A percentile compares a stretch with the other conserved stretches of the same genome.
Evolutionary conservation across 2,113 vertebrate genomes (phyloP).

Genomic region (Mixornis gularis): DNA sequence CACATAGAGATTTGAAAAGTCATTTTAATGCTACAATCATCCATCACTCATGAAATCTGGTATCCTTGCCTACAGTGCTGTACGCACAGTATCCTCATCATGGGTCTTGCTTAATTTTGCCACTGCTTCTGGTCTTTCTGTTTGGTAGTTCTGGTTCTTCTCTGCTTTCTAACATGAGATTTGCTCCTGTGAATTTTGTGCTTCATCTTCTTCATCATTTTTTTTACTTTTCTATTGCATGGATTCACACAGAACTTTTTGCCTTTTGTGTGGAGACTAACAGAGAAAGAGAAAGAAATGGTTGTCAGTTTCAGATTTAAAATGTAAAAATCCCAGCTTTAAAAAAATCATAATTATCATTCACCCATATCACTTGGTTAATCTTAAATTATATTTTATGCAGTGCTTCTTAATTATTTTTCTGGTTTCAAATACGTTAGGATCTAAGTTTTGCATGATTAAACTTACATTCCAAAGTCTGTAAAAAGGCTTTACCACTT

Average conservation of each 20-base stretch:
- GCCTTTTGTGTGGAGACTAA: constrained; percentile 59
- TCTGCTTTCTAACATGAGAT: not conserved
- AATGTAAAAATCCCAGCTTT: not conserved
- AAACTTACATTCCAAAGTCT: not conserved
- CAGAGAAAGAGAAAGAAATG: not conserved
- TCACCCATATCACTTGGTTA: not conserved
- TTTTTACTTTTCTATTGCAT: constrained; percentile 37
- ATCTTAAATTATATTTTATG: not conserved
- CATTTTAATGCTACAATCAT: not conserved
- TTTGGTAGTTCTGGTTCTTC: not conserved
- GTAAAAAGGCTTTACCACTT: not conserved
- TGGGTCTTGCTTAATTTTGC: not conserved
- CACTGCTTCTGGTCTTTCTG: not conserved
- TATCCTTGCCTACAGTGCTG: fast-evolving
- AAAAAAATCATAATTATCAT: not conserved
- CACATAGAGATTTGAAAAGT: not conserved
- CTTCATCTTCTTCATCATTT: constrained; percentile 53
- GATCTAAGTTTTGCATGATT: not conserved
- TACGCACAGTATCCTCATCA: not conserved
- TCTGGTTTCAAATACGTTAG: not conserved
- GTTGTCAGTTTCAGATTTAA: not conserved
- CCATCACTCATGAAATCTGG: not conserved
- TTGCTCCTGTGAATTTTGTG: not conserved
- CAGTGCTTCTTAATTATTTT: not conserved
- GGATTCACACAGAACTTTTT: constrained; percentile 68